Conservation (phyloP, 2,113 vertebrate species). For the Madoqua kirkii region DNA sequence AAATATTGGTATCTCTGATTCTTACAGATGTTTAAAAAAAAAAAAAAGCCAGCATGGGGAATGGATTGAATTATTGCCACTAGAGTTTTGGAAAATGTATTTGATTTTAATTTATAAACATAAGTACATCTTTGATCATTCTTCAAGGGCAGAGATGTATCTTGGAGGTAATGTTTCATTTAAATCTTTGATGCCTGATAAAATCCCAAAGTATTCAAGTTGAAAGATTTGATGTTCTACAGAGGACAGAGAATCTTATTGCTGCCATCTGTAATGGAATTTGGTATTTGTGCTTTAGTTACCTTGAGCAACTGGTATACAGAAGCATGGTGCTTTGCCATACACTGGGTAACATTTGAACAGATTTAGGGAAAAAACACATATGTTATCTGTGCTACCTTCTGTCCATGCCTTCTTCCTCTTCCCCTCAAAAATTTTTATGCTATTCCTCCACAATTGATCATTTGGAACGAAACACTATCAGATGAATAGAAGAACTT, state of each 20-base stretch:
- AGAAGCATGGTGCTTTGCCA: not conserved
- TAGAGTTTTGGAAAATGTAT: not conserved
- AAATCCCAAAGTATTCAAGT: conserved; percentile 4
- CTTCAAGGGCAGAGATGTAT: not conserved
- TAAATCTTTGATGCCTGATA: not conserved
- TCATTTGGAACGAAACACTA: not conserved
- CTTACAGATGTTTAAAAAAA: not conserved
- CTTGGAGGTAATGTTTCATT: not conserved
- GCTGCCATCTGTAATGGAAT: not conserved
- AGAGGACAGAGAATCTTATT: not conserved
- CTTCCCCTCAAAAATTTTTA: not conserved
- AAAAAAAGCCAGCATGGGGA: not conserved
- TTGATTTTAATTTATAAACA: not conserved
- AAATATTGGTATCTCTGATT: not conserved
- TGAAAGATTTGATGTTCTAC: not conserved
- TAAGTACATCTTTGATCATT: not conserved
- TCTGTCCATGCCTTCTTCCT: not conserved
- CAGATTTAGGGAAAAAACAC: not conserved
- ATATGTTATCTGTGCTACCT: not conserved
- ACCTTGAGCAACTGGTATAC: not conserved
- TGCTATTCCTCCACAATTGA: not conserved
- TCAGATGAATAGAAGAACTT: not conserved
- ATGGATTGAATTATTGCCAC: not conserved
- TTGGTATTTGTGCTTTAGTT: not conserved
- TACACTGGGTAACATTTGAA: not conserved